Percentiles rank a stretch among this genome's conserved stretches.
Evolutionary conservation across 1,140 invertebrate genomes (phyloP).

Genomic region (Leptopilina clavipes): DNA sequence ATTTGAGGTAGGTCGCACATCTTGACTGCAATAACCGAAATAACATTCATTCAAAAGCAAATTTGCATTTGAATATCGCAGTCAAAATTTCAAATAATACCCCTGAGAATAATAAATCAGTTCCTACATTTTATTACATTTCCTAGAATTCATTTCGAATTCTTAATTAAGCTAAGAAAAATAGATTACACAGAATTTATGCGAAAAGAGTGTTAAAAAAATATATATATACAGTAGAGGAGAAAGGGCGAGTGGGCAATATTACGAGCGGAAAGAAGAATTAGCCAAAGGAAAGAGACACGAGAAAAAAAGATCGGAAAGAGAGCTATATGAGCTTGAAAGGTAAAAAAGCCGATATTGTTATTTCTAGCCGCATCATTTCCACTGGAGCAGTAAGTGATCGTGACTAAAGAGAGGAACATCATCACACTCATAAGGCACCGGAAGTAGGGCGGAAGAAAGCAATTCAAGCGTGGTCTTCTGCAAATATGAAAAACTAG

Average conservation of each 20-base stretch:
- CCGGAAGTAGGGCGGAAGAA: slow-evolving; percentile 55
- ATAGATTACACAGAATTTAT: no score
- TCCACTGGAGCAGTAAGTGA: slow-evolving; percentile 49
- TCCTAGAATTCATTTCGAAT: no score
- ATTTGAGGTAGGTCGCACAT: slow-evolving; percentile 55
- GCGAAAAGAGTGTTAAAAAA: neutral
- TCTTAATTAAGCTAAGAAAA: no score
- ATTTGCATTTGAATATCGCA: no score
- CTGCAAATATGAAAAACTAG: neutral
- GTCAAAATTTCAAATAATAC: no score
- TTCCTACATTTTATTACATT: no score
- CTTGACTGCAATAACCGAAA: slow-evolving; percentile 38
- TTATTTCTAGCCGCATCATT: slow-evolving; percentile 57
- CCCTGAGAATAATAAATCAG: no score
- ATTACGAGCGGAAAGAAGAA: slow-evolving; percentile 9
- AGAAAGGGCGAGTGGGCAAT: neutral
- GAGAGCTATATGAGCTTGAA: slow-evolving; percentile 36
- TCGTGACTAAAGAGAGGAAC: slow-evolving; percentile 46
- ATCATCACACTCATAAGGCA: slow-evolving; percentile 38
- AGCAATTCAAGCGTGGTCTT: slow-evolving; percentile 47
- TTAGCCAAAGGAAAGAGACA: neutral
- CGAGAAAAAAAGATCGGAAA: slow-evolving; percentile 12
- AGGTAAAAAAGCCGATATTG: slow-evolving; percentile 61
- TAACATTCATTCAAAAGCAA: no score
- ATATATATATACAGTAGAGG: neutral